Evolutionary conservation across 37 sponge, comb jelly and placozoan genomes (phyloP).

Genomic region (Halichondria panicea): DNA sequence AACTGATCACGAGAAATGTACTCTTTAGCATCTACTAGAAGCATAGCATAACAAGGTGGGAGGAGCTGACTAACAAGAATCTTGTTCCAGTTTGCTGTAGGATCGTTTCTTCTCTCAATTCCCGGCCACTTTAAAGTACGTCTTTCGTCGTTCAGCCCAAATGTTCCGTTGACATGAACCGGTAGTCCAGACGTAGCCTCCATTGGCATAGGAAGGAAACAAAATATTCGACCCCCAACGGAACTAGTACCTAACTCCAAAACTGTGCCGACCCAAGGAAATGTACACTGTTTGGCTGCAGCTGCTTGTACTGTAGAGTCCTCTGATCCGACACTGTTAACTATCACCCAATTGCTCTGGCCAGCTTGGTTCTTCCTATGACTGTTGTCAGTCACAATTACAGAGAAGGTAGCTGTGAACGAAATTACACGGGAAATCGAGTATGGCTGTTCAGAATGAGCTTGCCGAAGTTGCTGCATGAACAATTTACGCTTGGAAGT

Average conservation of each 20-base stretch:
- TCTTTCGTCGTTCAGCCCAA: conserved; percentile 54
- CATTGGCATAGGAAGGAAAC: conserved; percentile 72
- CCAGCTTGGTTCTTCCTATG: background rate
- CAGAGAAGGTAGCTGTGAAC: conserved; percentile 10
- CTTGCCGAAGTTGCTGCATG: background rate
- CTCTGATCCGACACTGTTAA: conserved; percentile 9
- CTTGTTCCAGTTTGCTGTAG: conserved; percentile 57
- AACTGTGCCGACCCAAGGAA: conserved; percentile 54
- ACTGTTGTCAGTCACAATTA: background rate
- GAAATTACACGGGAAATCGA: background rate
- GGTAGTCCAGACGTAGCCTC: conserved; percentile 45
- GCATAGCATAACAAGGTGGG: conserved; percentile 48
- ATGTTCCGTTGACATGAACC: conserved; percentile 76
- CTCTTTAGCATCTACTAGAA: conserved; percentile 29
- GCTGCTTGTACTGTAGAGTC: background rate
- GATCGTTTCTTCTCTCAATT: conserved; percentile 45
- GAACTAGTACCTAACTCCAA: conserved; percentile 5
- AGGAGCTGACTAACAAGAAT: conserved; percentile 37
- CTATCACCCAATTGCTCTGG: conserved; percentile 24
- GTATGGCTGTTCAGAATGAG: background rate
- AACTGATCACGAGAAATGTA: background rate
- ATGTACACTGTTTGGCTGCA: conserved; percentile 20
- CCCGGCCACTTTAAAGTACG: conserved; percentile 59
- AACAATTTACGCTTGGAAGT: background rate
- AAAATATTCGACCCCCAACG: conserved; percentile 67